Conservation (phyloP, 2,888 invertebrate species). For the Microctonus hyperodae region DNA sequence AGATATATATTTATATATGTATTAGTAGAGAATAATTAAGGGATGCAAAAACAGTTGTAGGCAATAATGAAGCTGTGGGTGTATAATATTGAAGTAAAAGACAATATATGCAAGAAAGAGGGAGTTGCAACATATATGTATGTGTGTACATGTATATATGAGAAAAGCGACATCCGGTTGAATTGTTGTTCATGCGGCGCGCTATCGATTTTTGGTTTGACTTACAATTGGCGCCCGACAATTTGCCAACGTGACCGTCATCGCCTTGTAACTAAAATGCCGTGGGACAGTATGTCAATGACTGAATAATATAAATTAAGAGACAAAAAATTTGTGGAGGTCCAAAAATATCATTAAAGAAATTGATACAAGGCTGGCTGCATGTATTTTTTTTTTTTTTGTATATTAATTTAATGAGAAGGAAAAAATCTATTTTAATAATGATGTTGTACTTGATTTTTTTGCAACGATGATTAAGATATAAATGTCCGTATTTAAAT, state of each 20-base stretch:
- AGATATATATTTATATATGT: not conserved
- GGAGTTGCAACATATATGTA: not conserved
- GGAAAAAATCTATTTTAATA: too few species aligned
- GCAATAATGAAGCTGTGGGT: not conserved
- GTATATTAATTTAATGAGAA: not conserved
- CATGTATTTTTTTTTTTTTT: not conserved
- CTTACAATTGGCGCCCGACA: constrained; percentile 36
- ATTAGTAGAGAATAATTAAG: not conserved
- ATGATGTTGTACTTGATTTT: constrained; percentile 3
- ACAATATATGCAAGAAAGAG: not conserved
- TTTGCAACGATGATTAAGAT: constrained; percentile 9
- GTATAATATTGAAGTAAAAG: not conserved
- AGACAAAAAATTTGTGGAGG: constrained; percentile 31
- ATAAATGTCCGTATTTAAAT: constrained; percentile 35
- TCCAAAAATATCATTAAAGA: constrained; percentile 1
- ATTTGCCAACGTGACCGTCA: constrained; percentile 38
- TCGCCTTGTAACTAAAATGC: not conserved
- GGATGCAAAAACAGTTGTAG: not conserved
- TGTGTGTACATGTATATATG: not conserved
- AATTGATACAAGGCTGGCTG: constrained; percentile 25
- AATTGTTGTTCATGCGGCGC: constrained; percentile 24
- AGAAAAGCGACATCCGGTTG: constrained; percentile 15
- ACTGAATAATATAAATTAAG: not conserved
- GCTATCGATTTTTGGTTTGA: constrained; percentile 35
- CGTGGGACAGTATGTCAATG: constrained; percentile 20